These are phyloP conservation scores for Aegithalos caudatus DNA, from an alignment of 2,113 vertebrate genomes.

Conservation along the genomic window DNA sequence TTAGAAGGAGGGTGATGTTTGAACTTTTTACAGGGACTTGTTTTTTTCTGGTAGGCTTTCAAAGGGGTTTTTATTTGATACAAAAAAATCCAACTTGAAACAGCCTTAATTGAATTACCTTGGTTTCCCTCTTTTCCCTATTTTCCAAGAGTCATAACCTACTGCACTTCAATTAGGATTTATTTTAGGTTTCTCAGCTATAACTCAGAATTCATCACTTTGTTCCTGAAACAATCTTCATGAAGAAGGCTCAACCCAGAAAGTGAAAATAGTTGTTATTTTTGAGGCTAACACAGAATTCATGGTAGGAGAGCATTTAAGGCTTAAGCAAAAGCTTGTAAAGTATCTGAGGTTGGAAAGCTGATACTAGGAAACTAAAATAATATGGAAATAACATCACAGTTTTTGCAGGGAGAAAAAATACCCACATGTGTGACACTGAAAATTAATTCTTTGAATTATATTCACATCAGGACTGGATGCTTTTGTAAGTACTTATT, in stretches of 20 bases:
- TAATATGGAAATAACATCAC: neutral
- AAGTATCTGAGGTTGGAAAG: neutral
- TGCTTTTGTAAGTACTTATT: neutral
- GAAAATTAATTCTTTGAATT: neutral
- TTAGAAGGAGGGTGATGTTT: neutral
- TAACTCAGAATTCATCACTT: neutral
- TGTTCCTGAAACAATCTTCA: neutral
- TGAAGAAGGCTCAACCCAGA: neutral
- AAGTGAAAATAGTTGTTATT: neutral
- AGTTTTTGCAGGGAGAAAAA: neutral
- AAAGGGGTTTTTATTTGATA: neutral
- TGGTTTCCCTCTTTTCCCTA: neutral
- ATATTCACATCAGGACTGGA: neutral
- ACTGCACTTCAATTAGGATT: neutral
- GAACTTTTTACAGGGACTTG: neutral
- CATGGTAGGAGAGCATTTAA: neutral
- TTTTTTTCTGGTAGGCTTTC: neutral
- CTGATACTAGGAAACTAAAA: neutral
- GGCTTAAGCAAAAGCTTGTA: neutral
- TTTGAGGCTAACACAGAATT: neutral
- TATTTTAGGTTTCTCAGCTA: neutral
- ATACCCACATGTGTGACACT: neutral
- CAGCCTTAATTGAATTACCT: neutral
- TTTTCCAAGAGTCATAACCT: neutral
- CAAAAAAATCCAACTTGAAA: neutral